Conservation (phyloP, 2,797 vertebrate species). For the Molothrus aeneus region DNA sequence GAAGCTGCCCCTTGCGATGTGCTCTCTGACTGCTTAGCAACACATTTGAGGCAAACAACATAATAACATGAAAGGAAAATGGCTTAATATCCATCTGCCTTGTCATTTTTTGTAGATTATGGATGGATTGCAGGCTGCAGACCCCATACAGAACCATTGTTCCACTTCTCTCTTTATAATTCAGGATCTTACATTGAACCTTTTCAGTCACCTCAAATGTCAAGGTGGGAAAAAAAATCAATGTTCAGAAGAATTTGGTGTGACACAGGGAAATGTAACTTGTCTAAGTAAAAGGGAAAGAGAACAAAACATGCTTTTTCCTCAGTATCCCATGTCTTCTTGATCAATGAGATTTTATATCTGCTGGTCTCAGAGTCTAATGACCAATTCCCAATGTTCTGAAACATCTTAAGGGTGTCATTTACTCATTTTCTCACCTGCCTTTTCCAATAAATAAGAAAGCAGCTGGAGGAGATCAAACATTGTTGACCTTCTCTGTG, state of each 20-base stretch:
- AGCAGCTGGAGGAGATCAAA: slow-evolving; percentile 23
- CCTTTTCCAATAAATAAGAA: slow-evolving; percentile 28
- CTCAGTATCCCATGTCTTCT: neutral
- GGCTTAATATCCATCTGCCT: neutral
- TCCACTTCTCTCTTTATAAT: neutral
- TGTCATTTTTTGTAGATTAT: neutral
- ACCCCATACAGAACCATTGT: neutral
- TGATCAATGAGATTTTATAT: slow-evolving; percentile 8
- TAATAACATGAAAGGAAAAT: neutral
- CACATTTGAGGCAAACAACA: neutral
- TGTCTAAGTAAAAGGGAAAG: slow-evolving; percentile 11
- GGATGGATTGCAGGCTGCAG: neutral
- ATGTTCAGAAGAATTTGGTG: slow-evolving; percentile 23
- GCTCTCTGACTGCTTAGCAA: neutral
- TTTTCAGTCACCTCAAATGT: slow-evolving; percentile 51
- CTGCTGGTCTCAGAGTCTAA: neutral
- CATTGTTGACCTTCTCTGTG: slow-evolving; percentile 7
- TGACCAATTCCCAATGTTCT: neutral
- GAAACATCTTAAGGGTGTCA: neutral
- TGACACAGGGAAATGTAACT: slow-evolving; percentile 35
- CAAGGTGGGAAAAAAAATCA: slow-evolving; percentile 42
- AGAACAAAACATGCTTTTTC: neutral
- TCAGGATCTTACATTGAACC: neutral
- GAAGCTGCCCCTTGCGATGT: neutral
- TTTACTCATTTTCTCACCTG: slow-evolving; percentile 11